A percentile compares a stretch with the other conserved stretches of the same genome.
Conservation (phyloP, 2,888 invertebrate species). For the Unio delphinus region DNA sequence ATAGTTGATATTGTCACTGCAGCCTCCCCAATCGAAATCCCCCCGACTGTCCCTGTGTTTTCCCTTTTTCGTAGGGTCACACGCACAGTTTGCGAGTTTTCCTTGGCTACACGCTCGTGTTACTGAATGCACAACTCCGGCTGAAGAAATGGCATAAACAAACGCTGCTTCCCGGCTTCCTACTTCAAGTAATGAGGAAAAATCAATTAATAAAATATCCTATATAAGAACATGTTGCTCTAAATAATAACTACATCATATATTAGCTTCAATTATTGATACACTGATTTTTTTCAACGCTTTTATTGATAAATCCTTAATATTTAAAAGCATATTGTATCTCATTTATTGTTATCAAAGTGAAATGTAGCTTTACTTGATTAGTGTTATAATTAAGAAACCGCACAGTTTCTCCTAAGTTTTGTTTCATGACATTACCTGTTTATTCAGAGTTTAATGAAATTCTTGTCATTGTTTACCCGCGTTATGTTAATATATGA, state of each 20-base stretch:
- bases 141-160: conserved; percentile 75
- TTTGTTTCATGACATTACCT: no score
- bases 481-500: no score
- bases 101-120: conserved; percentile 94
- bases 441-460: no score
- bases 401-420: no score
- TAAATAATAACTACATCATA: not conserved
- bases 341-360: no score
- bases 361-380: no score
- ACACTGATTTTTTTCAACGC: no score
- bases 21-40: conserved; percentile 87
- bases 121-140: conserved; percentile 87
- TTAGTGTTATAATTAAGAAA: no score
- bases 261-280: not conserved
- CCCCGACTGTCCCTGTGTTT: conserved; percentile 55
- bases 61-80: conserved; percentile 73
- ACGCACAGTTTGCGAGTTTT: conserved; percentile 89
- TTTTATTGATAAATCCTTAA: no score
- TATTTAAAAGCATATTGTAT: no score
- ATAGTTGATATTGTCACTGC: conserved; percentile 73
- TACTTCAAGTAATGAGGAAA: conserved; percentile 42
- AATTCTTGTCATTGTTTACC: no score
- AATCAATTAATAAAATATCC: not conserved
- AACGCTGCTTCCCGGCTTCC: conserved; percentile 76
- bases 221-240: not conserved